A percentile compares a stretch with the other conserved stretches of the same genome.
Evolutionary conservation across 2,888 invertebrate species (phyloP).

Genomic region (Entomobrya multifasciata): DNA sequence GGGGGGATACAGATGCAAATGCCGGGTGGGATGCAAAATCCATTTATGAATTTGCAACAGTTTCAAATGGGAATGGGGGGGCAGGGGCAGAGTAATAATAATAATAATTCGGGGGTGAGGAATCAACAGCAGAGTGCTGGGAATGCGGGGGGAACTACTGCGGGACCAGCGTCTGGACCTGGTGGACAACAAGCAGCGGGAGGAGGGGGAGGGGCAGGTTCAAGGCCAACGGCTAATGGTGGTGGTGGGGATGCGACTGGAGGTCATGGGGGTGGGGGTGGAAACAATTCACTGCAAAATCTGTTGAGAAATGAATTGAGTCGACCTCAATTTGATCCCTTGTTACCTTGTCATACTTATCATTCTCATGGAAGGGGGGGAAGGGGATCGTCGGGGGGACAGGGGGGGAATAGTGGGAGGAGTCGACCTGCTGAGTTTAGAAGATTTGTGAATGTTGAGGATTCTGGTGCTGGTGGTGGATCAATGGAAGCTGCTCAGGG

Average conservation of each 20-base stretch:
- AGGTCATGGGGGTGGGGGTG: background rate
- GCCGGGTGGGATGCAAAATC: conserved; percentile 21
- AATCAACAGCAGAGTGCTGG: too few relatives aligned
- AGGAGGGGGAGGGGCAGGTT: too few relatives aligned
- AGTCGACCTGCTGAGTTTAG: conserved; percentile 72
- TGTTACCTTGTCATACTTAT: conserved; percentile 77
- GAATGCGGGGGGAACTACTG: too few relatives aligned
- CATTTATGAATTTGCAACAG: conserved; percentile 15
- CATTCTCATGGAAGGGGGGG: conserved; percentile 61
- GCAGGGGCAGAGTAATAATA: too few relatives aligned
- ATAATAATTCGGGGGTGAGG: too few relatives aligned
- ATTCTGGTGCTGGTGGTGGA: background rate
- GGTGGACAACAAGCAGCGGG: conserved; percentile 38
- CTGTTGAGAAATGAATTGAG: conserved; percentile 70
- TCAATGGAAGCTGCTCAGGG: background rate
- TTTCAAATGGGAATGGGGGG: too few relatives aligned
- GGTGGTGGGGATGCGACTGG: background rate
- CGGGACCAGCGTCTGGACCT: conserved; percentile 66
- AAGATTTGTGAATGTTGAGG: conserved; percentile 69
- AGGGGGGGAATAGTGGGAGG: conserved; percentile 37
- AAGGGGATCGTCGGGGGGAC: background rate
- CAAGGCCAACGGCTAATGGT: background rate
- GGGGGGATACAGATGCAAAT: conserved; percentile 31
- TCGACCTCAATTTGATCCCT: conserved; percentile 75
- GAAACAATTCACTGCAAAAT: conserved; percentile 51